A percentile compares a stretch with the other conserved stretches of the same genome.
phyloP scores from a whole-genome alignment of 2,113 vertebrate species.

The Apodemus sylvaticus region DNA sequence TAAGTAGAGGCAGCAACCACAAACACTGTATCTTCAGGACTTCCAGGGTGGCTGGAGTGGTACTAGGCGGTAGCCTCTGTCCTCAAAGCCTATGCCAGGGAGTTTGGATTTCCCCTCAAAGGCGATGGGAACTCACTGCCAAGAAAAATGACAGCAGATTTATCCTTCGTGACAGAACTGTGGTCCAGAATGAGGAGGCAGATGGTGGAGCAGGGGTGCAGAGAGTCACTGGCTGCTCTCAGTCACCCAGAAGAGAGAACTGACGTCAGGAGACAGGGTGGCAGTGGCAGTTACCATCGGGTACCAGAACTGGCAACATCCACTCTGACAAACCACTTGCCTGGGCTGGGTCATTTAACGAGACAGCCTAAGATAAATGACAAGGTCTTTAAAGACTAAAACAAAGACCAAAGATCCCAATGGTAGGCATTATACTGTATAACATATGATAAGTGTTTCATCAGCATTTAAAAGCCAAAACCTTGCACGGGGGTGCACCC shows the following conservation, averaged over 20 bases:
- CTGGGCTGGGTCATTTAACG: neutral
- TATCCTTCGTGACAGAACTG: neutral
- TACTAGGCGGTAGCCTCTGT: neutral
- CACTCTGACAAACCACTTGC: neutral
- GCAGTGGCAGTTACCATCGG: neutral
- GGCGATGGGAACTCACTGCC: neutral
- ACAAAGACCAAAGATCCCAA: neutral
- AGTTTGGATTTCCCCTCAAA: neutral
- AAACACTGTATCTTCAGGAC: neutral
- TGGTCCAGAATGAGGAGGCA: neutral
- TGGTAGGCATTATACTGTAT: neutral
- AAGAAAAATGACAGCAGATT: neutral
- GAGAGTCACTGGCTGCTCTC: neutral
- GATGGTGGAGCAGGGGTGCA: fast-evolving
- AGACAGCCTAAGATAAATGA: neutral
- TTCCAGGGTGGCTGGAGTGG: neutral
- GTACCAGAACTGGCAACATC: no score
- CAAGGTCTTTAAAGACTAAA: constrained; percentile 21
- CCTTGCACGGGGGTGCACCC: neutral
- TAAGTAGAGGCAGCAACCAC: neutral
- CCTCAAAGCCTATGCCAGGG: neutral
- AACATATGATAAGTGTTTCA: neutral
- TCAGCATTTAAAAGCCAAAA: neutral
- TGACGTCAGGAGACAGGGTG: neutral
- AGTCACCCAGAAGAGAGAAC: neutral